Evolutionary conservation across 2,113 vertebrate species (phyloP).

Genomic region (Polyodon spathula): DNA sequence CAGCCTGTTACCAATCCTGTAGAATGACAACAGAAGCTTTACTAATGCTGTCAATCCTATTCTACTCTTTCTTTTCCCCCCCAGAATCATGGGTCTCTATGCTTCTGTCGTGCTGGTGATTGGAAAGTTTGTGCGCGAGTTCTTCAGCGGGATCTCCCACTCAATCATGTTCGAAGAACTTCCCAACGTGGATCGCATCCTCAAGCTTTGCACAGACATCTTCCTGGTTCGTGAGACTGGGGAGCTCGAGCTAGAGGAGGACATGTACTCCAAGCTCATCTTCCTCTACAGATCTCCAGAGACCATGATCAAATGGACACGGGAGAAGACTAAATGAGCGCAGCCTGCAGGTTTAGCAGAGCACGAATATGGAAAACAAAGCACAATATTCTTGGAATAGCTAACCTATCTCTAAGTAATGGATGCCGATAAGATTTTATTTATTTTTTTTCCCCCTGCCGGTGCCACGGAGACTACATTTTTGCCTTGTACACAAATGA

Average conservation of each 20-base stretch:
- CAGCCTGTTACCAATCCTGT: too few species aligned
- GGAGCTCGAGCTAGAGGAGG: constrained; percentile 95
- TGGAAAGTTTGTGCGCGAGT: constrained; percentile 94
- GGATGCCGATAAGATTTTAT: constrained; percentile 24
- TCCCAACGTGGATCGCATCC: constrained; percentile 90
- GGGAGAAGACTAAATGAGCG: constrained; percentile 87
- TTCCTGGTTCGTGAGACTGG: constrained; percentile 95
- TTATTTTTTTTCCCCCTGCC: constrained; percentile 35
- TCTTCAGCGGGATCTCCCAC: constrained; percentile 95
- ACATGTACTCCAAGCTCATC: constrained; percentile 92
- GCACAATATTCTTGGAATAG: constrained; percentile 66
- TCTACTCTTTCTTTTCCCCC: neutral
- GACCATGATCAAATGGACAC: constrained; percentile 99
- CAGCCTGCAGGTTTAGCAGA: neutral
- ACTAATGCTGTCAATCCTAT: neutral
- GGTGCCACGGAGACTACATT: constrained; percentile 34
- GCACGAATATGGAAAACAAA: constrained; percentile 36
- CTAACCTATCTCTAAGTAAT: constrained; percentile 45
- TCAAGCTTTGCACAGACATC: constrained; percentile 96
- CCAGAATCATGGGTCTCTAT: constrained; percentile 92
- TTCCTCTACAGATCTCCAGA: constrained; percentile 98
- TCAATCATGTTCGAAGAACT: constrained; percentile 98
- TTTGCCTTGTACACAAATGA: constrained; percentile 16
- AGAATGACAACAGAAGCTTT: too few species aligned
- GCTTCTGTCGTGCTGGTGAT: constrained; percentile 93